phyloP scores from a whole-genome alignment of 2,888 invertebrate species.

The Odontocolon sp. region DNA sequence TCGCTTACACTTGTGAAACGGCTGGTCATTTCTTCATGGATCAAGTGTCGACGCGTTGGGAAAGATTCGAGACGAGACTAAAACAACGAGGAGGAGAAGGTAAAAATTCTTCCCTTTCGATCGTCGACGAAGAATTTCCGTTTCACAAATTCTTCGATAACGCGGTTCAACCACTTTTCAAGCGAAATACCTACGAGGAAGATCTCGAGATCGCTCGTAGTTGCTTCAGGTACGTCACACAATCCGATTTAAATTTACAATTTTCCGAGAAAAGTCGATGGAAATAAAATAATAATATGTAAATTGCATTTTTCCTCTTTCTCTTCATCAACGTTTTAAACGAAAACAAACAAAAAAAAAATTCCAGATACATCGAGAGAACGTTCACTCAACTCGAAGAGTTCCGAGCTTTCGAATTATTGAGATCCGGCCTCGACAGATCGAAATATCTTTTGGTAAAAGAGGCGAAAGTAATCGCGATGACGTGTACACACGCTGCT shows the following conservation, averaged over 20 bases:
- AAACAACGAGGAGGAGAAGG: slow-evolving; percentile 82
- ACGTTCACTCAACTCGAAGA: slow-evolving; percentile 99
- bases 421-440: slow-evolving; percentile 96
- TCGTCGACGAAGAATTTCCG: slow-evolving; percentile 92
- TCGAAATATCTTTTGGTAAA: slow-evolving; percentile 98
- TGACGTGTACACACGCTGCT: slow-evolving; percentile 99
- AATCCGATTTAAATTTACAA: not conserved
- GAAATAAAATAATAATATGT: slow-evolving; percentile 11
- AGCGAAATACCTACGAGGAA: slow-evolving; percentile 88
- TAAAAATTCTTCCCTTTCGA: slow-evolving; percentile 78
- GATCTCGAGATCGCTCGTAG: slow-evolving; percentile 95
- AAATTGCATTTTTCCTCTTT: no score
- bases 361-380: slow-evolving; percentile 91
- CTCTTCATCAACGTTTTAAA: no score
- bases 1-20: slow-evolving; percentile 98
- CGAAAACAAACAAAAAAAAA: no score
- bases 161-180: slow-evolving; percentile 96
- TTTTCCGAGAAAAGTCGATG: no score
- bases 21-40: slow-evolving; percentile 99
- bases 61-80: slow-evolving; percentile 88
- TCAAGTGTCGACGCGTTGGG: slow-evolving; percentile 96
- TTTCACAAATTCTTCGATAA: slow-evolving; percentile 96
- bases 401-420: slow-evolving; percentile 97
- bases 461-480: slow-evolving; percentile 99
- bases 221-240: slow-evolving; percentile 87